Percentiles rank a stretch among this genome's conserved stretches.
Evolutionary conservation across 2,888 invertebrate genomes (phyloP).

Genomic region (Noctuana brunneofusca): DNA sequence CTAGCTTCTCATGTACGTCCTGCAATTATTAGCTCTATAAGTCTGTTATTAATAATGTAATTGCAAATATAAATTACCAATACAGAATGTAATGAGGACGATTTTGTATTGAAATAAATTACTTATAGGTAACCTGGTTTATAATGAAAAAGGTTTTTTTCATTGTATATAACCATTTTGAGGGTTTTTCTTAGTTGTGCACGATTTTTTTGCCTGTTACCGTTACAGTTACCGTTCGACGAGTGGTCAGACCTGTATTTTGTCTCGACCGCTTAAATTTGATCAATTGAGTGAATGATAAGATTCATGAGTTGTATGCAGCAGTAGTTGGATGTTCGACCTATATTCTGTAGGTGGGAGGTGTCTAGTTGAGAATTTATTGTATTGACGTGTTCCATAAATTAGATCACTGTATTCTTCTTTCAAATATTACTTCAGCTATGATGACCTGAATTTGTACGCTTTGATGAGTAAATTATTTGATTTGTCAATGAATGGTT

Average conservation of each 20-base stretch:
- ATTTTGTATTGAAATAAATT: too few species aligned
- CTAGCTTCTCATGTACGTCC: constrained; percentile 17
- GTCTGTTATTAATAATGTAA: neutral
- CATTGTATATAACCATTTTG: constrained; percentile 45
- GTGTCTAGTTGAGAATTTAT: constrained; percentile 36
- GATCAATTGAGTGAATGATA: constrained; percentile 52
- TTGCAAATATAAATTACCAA: neutral
- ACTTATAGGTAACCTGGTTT: too few species aligned
- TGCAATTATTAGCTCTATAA: constrained; percentile 2
- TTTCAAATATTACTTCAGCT: neutral
- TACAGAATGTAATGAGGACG: constrained; percentile 1
- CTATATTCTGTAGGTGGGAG: constrained; percentile 55
- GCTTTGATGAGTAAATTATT: neutral
- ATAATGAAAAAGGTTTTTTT: constrained; percentile 3
- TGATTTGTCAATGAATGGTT: neutral
- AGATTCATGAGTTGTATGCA: constrained; percentile 39
- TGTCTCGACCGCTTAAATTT: constrained; percentile 65
- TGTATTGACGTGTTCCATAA: constrained; percentile 1
- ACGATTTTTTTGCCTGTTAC: constrained; percentile 71
- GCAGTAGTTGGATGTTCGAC: constrained; percentile 45
- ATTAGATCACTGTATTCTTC: neutral
- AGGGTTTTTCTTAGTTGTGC: constrained; percentile 61
- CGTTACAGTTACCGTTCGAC: constrained; percentile 79
- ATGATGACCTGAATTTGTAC: neutral
- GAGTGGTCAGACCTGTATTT: constrained; percentile 78